Percentiles rank a stretch among this genome's conserved stretches.
Conservation (phyloP, 2,888 invertebrate species). For the Andrena camellia region DNA sequence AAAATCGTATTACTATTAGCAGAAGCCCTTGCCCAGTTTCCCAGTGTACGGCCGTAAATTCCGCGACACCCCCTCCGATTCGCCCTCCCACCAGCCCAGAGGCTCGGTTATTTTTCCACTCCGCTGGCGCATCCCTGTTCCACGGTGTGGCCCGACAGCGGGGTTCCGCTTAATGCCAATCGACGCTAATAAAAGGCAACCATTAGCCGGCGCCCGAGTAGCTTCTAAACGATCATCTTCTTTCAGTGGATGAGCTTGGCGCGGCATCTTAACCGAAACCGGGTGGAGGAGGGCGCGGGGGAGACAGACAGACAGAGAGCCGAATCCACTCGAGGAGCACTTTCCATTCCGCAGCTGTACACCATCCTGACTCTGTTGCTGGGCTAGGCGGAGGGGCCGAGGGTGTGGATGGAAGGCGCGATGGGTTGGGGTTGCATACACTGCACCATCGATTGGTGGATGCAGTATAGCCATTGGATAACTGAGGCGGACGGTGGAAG, state of each 20-base stretch:
- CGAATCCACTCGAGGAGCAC: constrained; percentile 64
- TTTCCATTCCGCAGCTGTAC: constrained; percentile 65
- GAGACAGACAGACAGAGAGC: constrained; percentile 32
- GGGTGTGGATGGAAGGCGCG: not conserved
- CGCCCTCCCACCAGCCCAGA: not conserved
- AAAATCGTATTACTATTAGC: too few relatives aligned
- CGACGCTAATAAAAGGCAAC: constrained; percentile 57
- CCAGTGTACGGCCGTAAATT: not conserved
- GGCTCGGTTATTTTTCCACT: not conserved
- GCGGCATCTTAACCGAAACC: constrained; percentile 49
- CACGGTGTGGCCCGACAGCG: not conserved
- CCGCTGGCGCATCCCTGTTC: constrained; percentile 2
- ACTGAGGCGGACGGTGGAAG: constrained; percentile 61
- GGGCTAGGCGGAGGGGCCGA: not conserved
- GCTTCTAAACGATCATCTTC: constrained; percentile 63
- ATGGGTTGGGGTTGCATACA: constrained; percentile 65
- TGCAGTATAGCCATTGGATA: constrained; percentile 72
- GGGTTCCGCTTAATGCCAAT: constrained; percentile 49
- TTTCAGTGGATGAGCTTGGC: constrained; percentile 54
- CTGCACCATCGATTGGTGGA: constrained; percentile 74
- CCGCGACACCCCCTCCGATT: not conserved
- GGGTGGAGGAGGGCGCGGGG: not conserved
- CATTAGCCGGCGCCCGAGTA: constrained; percentile 58
- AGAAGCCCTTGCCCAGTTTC: not conserved
- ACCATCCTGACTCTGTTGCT: constrained; percentile 49